These are phyloP conservation scores for Nibea albiflora DNA, from an alignment of 2,113 vertebrate species.

Conservation along the genomic window DNA sequence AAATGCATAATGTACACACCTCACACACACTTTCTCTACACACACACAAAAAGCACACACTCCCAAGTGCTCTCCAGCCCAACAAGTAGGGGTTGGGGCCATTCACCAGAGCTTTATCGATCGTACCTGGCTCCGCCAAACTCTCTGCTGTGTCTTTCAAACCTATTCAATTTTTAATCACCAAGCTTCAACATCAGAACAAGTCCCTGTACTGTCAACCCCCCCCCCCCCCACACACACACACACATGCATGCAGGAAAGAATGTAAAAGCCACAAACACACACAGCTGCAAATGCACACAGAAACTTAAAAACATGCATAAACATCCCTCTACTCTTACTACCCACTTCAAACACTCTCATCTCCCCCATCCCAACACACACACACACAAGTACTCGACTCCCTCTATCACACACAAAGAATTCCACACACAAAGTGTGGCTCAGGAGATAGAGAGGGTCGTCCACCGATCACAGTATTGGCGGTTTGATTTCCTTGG, in stretches of 20 bases:
- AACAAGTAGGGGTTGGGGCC: conserved; percentile 55
- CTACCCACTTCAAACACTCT: conserved; percentile 49
- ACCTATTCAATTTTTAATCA: conserved; percentile 86
- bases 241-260: conserved; percentile 3
- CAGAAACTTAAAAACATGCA: conserved; percentile 35
- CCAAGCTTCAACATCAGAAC: conserved; percentile 74
- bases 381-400: conserved; percentile 19
- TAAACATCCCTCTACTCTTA: conserved; percentile 28
- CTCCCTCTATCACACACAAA: not conserved
- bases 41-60: conserved; percentile 25
- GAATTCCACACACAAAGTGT: not conserved
- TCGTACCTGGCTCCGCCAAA: conserved; percentile 77
- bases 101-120: conserved; percentile 73
- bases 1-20: conserved; percentile 1
- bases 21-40: conserved; percentile 25
- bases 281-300: conserved; percentile 42
- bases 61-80: conserved; percentile 48
- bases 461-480: not conserved
- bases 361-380: not conserved
- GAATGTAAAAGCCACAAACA: conserved; percentile 49
- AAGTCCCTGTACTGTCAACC: conserved; percentile 49
- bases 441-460: not conserved
- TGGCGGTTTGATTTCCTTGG: not conserved
- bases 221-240: conserved; percentile 22
- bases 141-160: conserved; percentile 81